Conservation (phyloP, 2,113 vertebrate genomes). For the Oryzias woworae region DNA sequence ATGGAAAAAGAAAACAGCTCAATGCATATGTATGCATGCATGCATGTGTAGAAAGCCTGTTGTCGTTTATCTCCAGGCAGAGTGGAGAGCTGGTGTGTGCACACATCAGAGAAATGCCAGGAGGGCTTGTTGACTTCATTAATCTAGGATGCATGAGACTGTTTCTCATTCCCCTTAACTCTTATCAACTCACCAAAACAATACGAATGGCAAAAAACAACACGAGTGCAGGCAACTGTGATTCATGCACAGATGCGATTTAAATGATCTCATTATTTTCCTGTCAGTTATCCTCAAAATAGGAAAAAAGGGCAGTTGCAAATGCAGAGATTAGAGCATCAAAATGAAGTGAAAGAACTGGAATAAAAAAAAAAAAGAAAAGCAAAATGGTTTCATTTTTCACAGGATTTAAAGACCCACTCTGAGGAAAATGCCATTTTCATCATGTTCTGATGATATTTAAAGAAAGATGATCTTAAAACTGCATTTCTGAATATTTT, state of each 20-base stretch:
- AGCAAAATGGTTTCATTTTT: slow-evolving; percentile 39
- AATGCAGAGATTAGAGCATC: slow-evolving; percentile 28
- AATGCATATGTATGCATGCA: neutral
- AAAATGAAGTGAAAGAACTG: slow-evolving; percentile 31
- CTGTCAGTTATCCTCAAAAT: slow-evolving; percentile 17
- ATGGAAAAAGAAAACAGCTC: neutral
- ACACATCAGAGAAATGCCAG: slow-evolving; percentile 54
- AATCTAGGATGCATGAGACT: slow-evolving; percentile 46
- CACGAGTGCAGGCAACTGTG: slow-evolving; percentile 21
- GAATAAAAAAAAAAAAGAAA: slow-evolving; percentile 40
- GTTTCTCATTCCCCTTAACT: slow-evolving; percentile 33
- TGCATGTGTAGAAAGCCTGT: slow-evolving; percentile 28
- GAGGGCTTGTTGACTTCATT: slow-evolving; percentile 66
- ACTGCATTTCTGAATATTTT: too few species aligned
- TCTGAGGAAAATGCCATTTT: neutral
- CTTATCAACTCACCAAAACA: slow-evolving; percentile 32
- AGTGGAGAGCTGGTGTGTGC: slow-evolving; percentile 30
- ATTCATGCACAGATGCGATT: slow-evolving; percentile 22
- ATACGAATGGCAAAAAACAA: slow-evolving; percentile 16
- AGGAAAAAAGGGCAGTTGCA: neutral
- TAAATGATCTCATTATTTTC: slow-evolving; percentile 53
- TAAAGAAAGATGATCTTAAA: too few species aligned
- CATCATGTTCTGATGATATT: neutral
- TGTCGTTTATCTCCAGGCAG: slow-evolving; percentile 48
- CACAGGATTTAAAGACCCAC: neutral